Base-by-base conservation (phyloP, 2,113 vertebrate species). In the Antennarius striatus region DNA sequence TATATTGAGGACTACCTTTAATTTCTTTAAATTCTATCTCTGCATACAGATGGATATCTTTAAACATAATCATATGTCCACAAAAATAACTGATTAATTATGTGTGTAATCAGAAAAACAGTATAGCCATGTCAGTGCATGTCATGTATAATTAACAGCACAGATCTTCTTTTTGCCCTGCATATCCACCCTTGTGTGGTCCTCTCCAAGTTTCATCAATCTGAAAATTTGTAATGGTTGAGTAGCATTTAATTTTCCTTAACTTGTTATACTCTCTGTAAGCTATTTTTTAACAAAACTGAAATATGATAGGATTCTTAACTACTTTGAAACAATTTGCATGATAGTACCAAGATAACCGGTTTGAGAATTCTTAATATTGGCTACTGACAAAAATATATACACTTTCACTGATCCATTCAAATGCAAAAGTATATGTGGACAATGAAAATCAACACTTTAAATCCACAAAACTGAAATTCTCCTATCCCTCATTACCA, bases 71-170 rank as follows among this genome's bases (percentile, higher is more conserved):
- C 40, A 42, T 42, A 3, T 42, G 40, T 6, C 10, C 40, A 42
- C 10, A 10, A 42, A 42, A 42, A 42, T 8, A 6, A 45, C 10
- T 47, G 46, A 36, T 3, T 5, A 36, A 36, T 36, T 15, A 47
- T 47, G 14, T 13, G 13, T 45, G 9, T 45, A 11, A 10, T 13
- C 49, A 65, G 46, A 64, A 36, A 46, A 17, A 36, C 28, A 50
- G 5, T 10, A 62, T 6, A 45, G 5, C 15, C 10, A 47, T 16
- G 63, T 65, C 22, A 22, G 14, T 46, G 52, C 14, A 74, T 42
- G 48, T 61, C 40, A 42, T 40, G 57, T 55, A 51, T 60, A 16
- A 68, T 73, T 60, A 51, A 61, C 32, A 64, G 59, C n/a, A 59
- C 3, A 15, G 48, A 56, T 63, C 28, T 66, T 40, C 9, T 67